phyloP scores from a whole-genome alignment of 2,113 vertebrate genomes.

The Galemys pyrenaicus region DNA sequence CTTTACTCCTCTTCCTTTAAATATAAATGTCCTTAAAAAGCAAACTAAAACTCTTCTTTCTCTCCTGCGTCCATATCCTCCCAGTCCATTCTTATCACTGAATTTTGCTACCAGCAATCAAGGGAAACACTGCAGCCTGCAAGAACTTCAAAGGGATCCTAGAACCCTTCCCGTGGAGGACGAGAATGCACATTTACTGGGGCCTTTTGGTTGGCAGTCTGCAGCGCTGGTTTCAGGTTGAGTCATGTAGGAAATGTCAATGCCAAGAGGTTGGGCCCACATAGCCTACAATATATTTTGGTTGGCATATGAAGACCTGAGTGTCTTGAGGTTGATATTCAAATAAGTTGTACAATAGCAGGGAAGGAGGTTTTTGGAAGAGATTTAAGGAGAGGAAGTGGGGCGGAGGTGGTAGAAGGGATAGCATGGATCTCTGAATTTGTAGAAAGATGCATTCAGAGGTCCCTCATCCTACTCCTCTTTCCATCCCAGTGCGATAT shows the following conservation, averaged over 20 bases:
- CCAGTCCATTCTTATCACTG: not conserved
- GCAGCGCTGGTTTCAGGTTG: not conserved
- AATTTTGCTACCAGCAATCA: not conserved
- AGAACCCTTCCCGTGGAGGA: fast-evolving
- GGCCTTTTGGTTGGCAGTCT: not conserved
- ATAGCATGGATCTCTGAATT: not conserved
- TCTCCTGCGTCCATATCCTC: not conserved
- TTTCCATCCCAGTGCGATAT: not conserved
- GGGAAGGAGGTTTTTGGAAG: not conserved
- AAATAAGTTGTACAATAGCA: not conserved
- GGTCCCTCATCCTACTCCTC: fast-evolving
- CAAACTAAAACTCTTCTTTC: too few relatives aligned
- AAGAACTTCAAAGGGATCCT: fast-evolving
- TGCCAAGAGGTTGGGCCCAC: not conserved
- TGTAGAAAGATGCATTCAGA: fast-evolving
- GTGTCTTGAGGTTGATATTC: fast-evolving
- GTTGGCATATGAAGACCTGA: fast-evolving
- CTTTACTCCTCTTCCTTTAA: not conserved
- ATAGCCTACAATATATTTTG: not conserved
- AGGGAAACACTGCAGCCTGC: not conserved
- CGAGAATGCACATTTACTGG: fast-evolving
- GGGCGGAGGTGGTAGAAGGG: fast-evolving
- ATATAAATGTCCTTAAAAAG: not conserved
- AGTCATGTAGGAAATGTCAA: not conserved
- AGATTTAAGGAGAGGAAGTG: not conserved